Base-by-base conservation (phyloP, 1,140 invertebrate species). In the Steinernema feltiae region DNA sequence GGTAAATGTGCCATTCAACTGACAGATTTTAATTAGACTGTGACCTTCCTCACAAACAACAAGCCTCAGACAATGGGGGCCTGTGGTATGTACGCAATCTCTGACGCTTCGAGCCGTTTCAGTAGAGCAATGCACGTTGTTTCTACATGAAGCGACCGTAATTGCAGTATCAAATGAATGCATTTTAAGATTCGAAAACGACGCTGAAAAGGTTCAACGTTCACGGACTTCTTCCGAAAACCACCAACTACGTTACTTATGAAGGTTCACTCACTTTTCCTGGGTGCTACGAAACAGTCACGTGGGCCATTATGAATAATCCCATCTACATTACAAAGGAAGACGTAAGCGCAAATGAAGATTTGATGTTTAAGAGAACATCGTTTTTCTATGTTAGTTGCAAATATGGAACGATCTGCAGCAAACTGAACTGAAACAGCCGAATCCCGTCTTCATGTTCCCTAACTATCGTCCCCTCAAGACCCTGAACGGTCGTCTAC, bases 191-290 rank as follows among this genome's bases (percentile, higher is more conserved):
- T 12, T 72, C 77, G 46, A 74, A 70, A 46, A 83, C 79, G 1
- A 76, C 69, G 21, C 63, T 85, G 18, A 74, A 70, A 30, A 73
- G 74, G 31, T 80, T 85, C 27, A 74, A 83, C 31, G 83, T 83
- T 76, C 90, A 91, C 82, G 91, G 91, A 63, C 88, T 97, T 30
- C 88, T 97, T 75, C 94, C 94, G 29, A 91, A 92, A 81, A 96
- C 94, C 1, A 91, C 92, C 78, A 91, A 93, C 81, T 97, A 94
- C 88, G 93, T 97, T 88, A 97, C 94, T n/a, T 97, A 97, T 87
- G 95, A 97, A 83, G 95, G 95, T 32, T 96, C 94, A 53, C 93
- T 93, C 21, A 97, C 94, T 48, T 93, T 93, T 88, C 95, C 95
- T 0, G 88, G 88, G 7, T 89, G 88, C 78, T 84, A 88, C 78